These are phyloP conservation scores for Atethmia centrago DNA, from an alignment of 2,888 invertebrate genomes.

Conservation along the genomic window DNA sequence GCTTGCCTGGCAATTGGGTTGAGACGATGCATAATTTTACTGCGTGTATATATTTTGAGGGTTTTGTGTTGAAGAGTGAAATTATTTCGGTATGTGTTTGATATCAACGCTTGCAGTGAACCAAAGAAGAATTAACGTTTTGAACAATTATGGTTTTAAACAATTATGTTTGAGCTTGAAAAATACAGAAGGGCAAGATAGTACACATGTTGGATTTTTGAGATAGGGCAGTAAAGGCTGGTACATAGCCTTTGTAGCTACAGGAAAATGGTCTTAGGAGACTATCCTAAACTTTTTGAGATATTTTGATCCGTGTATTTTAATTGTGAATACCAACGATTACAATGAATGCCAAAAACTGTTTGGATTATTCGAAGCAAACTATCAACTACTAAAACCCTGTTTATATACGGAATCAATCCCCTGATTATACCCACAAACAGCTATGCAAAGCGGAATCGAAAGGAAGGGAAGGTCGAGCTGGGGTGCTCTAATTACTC, in stretches of 20 bases:
- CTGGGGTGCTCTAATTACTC: constrained; percentile 36
- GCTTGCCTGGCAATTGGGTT: constrained; percentile 50
- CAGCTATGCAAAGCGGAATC: constrained; percentile 6
- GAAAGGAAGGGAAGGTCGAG: constrained; percentile 22
- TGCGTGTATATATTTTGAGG: constrained; percentile 32
- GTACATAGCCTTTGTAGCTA: no score
- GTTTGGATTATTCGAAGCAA: no score
- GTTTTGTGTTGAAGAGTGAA: constrained; percentile 17
- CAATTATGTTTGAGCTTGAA: not conserved
- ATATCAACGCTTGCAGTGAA: not conserved
- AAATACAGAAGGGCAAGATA: not conserved
- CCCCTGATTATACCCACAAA: not conserved
- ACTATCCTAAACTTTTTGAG: no score
- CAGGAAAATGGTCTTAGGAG: no score
- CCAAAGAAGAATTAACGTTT: not conserved
- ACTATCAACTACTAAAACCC: no score
- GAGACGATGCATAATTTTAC: constrained; percentile 51
- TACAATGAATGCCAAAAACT: no score
- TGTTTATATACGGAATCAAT: not conserved
- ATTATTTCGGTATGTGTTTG: not conserved
- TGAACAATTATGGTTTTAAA: no score
- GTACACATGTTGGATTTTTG: no score
- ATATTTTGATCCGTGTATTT: no score
- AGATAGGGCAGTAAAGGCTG: no score
- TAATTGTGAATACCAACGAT: no score